Percentiles rank a stretch among this genome's conserved stretches.
These are phyloP conservation scores for Cephus cinctus DNA, from an alignment of 1,140 invertebrate genomes.

Conservation along the genomic window DNA sequence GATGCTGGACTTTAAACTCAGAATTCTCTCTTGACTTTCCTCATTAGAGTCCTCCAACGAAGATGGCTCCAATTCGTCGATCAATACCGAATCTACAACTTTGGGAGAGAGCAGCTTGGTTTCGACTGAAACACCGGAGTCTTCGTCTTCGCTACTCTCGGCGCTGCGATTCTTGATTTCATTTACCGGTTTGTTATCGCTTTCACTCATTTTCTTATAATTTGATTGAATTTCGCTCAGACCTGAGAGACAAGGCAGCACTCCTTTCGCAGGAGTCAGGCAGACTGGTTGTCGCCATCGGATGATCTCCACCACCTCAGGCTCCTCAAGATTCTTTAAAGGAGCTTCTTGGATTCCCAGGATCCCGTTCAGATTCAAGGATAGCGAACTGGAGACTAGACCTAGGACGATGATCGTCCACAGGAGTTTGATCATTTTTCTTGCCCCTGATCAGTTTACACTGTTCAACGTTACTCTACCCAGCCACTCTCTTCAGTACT, in stretches of 20 bases:
- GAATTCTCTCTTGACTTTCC: neutral
- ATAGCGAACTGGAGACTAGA: neutral
- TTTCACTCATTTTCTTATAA: no score
- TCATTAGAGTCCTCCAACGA: neutral
- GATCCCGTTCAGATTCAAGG: neutral
- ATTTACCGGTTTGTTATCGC: no score
- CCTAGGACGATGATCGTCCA: neutral
- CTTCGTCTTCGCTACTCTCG: neutral
- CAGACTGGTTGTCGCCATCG: conserved; percentile 30
- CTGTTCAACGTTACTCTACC: no score
- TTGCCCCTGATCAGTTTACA: no score
- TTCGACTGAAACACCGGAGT: neutral
- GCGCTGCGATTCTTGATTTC: neutral
- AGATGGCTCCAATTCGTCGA: neutral
- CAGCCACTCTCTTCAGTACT: no score
- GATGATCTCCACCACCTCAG: conserved; percentile 18
- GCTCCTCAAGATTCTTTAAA: neutral
- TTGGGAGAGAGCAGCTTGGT: neutral
- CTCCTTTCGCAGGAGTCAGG: conserved; percentile 2
- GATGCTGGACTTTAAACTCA: no score
- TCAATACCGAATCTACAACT: neutral
- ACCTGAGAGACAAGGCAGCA: neutral
- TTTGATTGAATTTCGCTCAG: no score
- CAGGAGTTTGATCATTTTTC: no score
- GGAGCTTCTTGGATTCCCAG: neutral